Evolutionary conservation across 1,140 invertebrate genomes (phyloP), one percentile per base, ranked within the genome.

Genomic region (Thaumatotibia leucotreta): DNA sequence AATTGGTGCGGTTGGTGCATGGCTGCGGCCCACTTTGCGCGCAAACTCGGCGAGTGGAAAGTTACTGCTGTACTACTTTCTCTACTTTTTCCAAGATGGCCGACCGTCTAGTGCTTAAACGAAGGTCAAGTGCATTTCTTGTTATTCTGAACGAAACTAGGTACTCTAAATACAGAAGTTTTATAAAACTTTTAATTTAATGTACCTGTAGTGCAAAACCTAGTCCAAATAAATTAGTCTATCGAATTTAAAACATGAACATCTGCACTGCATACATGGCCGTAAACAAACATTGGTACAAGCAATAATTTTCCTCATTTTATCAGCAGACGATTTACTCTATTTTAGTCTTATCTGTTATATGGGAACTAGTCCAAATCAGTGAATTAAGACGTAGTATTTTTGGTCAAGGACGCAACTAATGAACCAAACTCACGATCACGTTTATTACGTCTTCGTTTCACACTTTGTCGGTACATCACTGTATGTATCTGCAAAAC

Each of bases 21-120:
- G 76, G 78, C 66, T 24, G 63, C 77, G 85, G 77, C 86, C 88
- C 82, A 88, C 85, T 87, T 88, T 82, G 82, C 81, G 77, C 79
- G 80, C 83, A 83, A 77, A 83, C 80, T 77, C 79, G 72, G 76
- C 73, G 77, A 79, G 79, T 91, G 86, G 88, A 91, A 91, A 91
- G 88, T 91, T 91, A 87, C 83, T 73, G 72, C 73, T 87, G 88
- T 86, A 89, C 88, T 91, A 91, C 88, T 91, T 91, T 91, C 88
- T 89, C 88, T 84, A 88, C 88, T 91, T 89, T 89, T 91, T 88
- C 86, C 84, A 89, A 89, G 77, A 89, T 88, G 86, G 88, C 83
- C 68, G 82, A 52, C 49, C 10, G 39, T 54, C 35, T 39, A 49
- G 9, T 52, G 24, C 1, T 50, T n/a, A n/a, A 31, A 50, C 24